A percentile compares a stretch with the other conserved stretches of the same genome.
These are phyloP conservation scores for Corbicula japonica DNA, from an alignment of 2,888 invertebrate species.

Conservation along the genomic window DNA sequence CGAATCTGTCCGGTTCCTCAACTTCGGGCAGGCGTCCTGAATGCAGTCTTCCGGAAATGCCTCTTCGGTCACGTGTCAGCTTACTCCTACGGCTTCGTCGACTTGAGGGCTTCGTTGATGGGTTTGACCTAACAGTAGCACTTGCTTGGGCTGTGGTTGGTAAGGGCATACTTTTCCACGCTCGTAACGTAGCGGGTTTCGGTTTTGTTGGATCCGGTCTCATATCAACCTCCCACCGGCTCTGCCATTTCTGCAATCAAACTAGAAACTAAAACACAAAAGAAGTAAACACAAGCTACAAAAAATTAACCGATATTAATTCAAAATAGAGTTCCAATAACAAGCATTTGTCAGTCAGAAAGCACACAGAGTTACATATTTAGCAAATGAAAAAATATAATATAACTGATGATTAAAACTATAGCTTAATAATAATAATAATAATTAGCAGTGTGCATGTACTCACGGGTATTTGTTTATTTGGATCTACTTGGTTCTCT, in stretches of 20 bases:
- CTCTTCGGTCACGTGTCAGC: constrained; percentile 1
- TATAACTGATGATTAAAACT: not conserved
- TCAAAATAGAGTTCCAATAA: not conserved
- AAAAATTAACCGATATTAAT: no score
- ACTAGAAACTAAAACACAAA: no score
- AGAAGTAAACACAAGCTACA: no score
- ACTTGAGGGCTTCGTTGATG: not conserved
- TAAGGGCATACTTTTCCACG: constrained; percentile 63
- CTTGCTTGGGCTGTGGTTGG: constrained; percentile 31
- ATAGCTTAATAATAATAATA: no score
- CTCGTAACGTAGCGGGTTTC: constrained; percentile 16
- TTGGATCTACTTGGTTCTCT: constrained; percentile 9
- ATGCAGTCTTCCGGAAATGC: not conserved
- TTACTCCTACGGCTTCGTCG: not conserved
- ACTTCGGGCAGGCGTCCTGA: constrained; percentile 34
- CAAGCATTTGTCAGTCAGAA: no score
- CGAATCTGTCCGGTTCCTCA: constrained; percentile 48
- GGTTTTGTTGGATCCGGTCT: constrained; percentile 47
- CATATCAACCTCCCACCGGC: constrained; percentile 63
- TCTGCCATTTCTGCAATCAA: constrained; percentile 64
- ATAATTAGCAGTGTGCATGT: no score
- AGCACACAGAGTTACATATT: no score
- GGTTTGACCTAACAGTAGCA: no score
- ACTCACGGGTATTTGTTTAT: constrained; percentile 27
- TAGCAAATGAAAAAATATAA: not conserved